A percentile compares a stretch with the other conserved stretches of the same genome.
phyloP scores from a whole-genome alignment of 2,888 invertebrate genomes.

The Embidobia sp. region DNA sequence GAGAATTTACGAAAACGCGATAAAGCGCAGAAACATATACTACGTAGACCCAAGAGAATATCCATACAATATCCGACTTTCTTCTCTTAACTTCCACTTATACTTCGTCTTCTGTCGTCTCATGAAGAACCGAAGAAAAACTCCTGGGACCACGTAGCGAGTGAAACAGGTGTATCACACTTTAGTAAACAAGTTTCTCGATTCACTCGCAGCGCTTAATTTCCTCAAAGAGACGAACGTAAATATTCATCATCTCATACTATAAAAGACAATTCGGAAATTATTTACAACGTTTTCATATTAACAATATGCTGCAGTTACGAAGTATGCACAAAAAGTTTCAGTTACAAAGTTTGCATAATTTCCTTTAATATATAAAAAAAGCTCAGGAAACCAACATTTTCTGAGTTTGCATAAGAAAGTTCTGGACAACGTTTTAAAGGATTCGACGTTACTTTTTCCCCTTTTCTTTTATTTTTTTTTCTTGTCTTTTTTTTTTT shows the following conservation, averaged over 20 bases:
- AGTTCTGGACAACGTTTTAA: conserved; percentile 29
- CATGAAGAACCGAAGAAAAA: conserved; percentile 47
- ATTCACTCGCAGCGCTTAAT: conserved; percentile 33
- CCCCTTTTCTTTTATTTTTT: too few relatives aligned
- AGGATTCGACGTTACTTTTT: conserved; percentile 34
- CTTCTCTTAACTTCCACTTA: conserved; percentile 60
- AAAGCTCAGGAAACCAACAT: conserved; percentile 36
- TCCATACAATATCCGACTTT: conserved; percentile 56
- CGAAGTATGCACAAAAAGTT: conserved; percentile 26
- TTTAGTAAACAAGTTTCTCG: conserved; percentile 55
- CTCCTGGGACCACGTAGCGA: conserved; percentile 35
- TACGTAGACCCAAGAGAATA: conserved; percentile 47
- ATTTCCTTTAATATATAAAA: conserved; percentile 13
- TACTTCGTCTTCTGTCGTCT: conserved; percentile 56
- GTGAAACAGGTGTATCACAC: conserved; percentile 59
- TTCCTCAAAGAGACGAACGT: conserved; percentile 6
- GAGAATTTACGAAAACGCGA: conserved; percentile 61
- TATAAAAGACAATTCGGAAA: too few relatives aligned
- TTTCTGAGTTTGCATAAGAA: conserved; percentile 32
- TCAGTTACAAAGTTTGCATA: conserved; percentile 23
- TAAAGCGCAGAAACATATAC: conserved; percentile 57
- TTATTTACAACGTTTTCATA: too few relatives aligned
- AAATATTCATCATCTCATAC: too few relatives aligned
- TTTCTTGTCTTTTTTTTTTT: conserved; percentile 31
- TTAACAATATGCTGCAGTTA: conserved; percentile 10